Evolutionary conservation across 2,888 invertebrate species (phyloP), one percentile per base, ranked within the genome.

Genomic region (Urechis unicinctus): DNA sequence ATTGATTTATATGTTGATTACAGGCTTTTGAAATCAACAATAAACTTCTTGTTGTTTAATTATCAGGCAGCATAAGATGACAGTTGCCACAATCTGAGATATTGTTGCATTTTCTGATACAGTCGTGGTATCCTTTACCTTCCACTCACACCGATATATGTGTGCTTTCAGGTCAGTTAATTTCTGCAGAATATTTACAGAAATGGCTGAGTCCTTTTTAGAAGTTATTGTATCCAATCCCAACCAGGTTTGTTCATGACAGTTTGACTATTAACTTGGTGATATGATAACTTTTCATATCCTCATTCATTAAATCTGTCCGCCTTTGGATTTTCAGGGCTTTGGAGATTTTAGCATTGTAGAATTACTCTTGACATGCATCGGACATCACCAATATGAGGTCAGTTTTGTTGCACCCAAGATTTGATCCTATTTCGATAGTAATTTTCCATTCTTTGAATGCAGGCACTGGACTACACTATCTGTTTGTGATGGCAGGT

Each of bases 301-400:
- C 3, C 24, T 17, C 9, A 9, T 28, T 22, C 31, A 22, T 36
- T 13, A 50, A 24, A 22, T 5, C n/a, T 44, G 6, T 9, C 17
- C 9, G 9, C 58, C 58, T 49, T 53, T 55, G 56, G 31, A 57
- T 45, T 69, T 66, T n/a, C 64, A 78, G 75, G 79, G 77, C 26
- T 67, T 81, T 31, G 81, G 80, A n/a, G 76, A 77, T 61, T 67
- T 93, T 61, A 86, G 88, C 74, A 86, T 90, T 2, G 81, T 98
- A 59, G 94, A 97, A 74, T 81, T 95, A 64, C 87, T 94, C 9
- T 81, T 97, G 48, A 86, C 88, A 41, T 94, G 96, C 79, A 90
- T 93, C 9, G 93, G 93, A 0, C 95, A 97, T 81, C 94, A 95
- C 79, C 95, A 97, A 77, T 97, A 94, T 80, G 94, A 96, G 84